A percentile compares a stretch with the other conserved stretches of the same genome.
These are phyloP conservation scores for Noctua janthe DNA, from an alignment of 2,888 invertebrate genomes.

Conservation along the genomic window DNA sequence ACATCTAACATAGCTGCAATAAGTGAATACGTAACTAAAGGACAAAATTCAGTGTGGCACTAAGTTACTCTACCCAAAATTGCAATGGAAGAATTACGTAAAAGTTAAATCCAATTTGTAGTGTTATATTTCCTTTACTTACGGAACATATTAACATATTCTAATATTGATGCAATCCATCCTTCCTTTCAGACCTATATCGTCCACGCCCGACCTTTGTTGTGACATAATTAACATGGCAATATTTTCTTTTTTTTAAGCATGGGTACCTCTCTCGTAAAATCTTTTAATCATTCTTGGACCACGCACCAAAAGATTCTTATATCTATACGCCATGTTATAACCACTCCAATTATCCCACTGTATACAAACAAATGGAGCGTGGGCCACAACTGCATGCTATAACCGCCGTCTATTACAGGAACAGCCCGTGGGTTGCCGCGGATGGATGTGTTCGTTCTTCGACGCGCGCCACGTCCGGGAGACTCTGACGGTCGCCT, in stretches of 20 bases:
- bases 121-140: not conserved
- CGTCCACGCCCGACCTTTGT: not conserved
- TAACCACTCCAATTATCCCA: not conserved
- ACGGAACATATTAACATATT: not conserved
- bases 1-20: not conserved
- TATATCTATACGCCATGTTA: not conserved
- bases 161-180: not conserved
- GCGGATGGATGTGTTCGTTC: conserved; percentile 87
- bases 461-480: conserved; percentile 88
- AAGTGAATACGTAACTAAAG: not conserved
- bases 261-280: not conserved
- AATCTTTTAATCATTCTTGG: not conserved
- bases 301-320: not conserved
- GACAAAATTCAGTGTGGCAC: not conserved
- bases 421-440: conserved; percentile 87
- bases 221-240: not conserved
- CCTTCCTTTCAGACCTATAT: not conserved
- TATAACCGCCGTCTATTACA: conserved; percentile 62
- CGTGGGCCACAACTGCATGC: conserved; percentile 22
- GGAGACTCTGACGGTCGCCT: conserved; percentile 89
- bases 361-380: conserved; percentile 39
- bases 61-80: not conserved
- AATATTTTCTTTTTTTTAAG: not conserved
- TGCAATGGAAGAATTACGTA: not conserved
- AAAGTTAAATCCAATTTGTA: not conserved